A percentile compares a stretch with the other conserved stretches of the same genome.
Conservation (phyloP, 2,113 vertebrate species). For the Argyrosomus japonicus region DNA sequence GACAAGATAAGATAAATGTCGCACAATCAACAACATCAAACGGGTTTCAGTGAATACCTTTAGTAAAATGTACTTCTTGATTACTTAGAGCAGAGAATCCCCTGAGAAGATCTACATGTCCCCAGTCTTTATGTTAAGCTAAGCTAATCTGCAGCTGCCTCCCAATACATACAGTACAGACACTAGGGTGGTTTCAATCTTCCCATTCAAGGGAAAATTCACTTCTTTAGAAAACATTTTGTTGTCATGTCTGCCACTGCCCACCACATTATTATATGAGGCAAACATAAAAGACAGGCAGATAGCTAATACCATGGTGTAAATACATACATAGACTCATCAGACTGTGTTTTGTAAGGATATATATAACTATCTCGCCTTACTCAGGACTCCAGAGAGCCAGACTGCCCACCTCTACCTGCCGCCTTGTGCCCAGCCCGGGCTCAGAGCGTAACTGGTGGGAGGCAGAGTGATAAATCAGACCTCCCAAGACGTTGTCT, state of each 20-base stretch:
- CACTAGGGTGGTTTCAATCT: background rate
- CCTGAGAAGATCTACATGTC: background rate
- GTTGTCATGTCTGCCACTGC: background rate
- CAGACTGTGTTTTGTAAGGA: conserved; percentile 8
- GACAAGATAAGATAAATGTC: background rate
- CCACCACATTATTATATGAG: background rate
- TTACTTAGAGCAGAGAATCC: background rate
- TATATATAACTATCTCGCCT: conserved; percentile 11
- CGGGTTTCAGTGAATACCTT: background rate
- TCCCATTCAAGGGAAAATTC: background rate
- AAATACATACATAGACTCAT: background rate
- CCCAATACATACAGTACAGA: background rate
- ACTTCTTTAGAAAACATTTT: background rate
- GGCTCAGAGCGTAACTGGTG: conserved; percentile 39
- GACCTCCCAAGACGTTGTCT: conserved; percentile 60
- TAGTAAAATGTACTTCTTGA: background rate
- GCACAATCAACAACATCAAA: background rate
- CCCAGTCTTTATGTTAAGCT: background rate
- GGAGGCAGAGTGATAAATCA: conserved; percentile 66
- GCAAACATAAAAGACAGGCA: background rate
- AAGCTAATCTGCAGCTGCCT: background rate
- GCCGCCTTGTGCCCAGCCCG: conserved; percentile 29
- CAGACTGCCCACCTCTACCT: conserved; percentile 41
- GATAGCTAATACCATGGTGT: background rate
- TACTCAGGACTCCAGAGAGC: background rate